A percentile compares a stretch with the other conserved stretches of the same genome.
Conservation (phyloP, 2,113 vertebrate genomes). For the Cromileptes altivelis region DNA sequence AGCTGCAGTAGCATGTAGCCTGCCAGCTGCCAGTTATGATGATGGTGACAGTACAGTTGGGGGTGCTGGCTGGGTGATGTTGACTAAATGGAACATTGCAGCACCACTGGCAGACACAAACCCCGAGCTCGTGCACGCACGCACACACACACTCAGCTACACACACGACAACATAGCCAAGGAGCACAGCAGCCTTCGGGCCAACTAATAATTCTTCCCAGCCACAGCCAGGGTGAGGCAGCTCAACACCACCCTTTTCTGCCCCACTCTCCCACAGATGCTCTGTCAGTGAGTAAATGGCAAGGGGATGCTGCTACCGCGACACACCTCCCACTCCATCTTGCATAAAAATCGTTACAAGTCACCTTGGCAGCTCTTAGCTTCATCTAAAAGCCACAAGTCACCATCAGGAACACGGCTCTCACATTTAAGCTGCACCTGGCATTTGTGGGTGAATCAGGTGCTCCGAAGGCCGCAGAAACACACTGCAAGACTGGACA, state of each 20-base stretch:
- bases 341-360: slow-evolving; percentile 50
- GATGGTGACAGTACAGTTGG: slow-evolving; percentile 53
- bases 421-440: slow-evolving; percentile 40
- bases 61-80: slow-evolving; percentile 62
- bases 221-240: slow-evolving; percentile 42
- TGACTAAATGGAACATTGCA: slow-evolving; percentile 71
- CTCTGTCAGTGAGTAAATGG: slow-evolving; percentile 45
- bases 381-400: slow-evolving; percentile 53
- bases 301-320: slow-evolving; percentile 32
- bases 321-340: slow-evolving; percentile 59
- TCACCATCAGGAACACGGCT: slow-evolving; percentile 31
- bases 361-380: slow-evolving; percentile 59
- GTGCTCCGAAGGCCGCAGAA: slow-evolving; percentile 30
- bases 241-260: slow-evolving; percentile 46
- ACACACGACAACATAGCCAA: slow-evolving; percentile 34
- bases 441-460: slow-evolving; percentile 48
- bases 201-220: slow-evolving; percentile 59
- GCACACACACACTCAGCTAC: background rate
- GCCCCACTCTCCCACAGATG: slow-evolving; percentile 51
- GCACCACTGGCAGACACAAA: slow-evolving; percentile 57
- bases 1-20: slow-evolving; percentile 63
- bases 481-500: slow-evolving; percentile 1
- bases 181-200: slow-evolving; percentile 53
- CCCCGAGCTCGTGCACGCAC: background rate
- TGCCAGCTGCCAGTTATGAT: slow-evolving; percentile 72